A percentile compares a stretch with the other conserved stretches of the same genome.
Evolutionary conservation across 2,888 invertebrate genomes (phyloP).

Genomic region (Pardosa pseudoannulata): DNA sequence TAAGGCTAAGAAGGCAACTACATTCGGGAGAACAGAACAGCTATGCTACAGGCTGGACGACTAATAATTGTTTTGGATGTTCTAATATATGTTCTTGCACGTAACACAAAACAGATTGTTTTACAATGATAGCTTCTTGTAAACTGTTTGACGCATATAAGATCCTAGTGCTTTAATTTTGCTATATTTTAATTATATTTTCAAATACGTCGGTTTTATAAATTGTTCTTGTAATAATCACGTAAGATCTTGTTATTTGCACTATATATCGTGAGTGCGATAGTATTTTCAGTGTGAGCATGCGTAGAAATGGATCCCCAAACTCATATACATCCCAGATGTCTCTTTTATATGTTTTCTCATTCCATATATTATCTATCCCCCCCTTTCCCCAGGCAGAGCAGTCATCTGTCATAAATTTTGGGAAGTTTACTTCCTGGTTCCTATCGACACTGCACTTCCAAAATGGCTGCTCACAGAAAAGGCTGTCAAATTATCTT

Average conservation of each 20-base stretch:
- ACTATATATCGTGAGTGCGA: slow-evolving; percentile 44
- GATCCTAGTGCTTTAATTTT: slow-evolving; percentile 69
- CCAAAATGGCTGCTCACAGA: slow-evolving; percentile 43
- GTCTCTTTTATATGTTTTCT: background rate
- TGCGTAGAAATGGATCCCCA: background rate
- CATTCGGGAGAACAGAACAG: too few relatives aligned
- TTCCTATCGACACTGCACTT: slow-evolving; percentile 62
- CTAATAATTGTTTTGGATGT: background rate
- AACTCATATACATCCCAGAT: background rate
- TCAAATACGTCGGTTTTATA: slow-evolving; percentile 58
- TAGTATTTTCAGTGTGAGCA: slow-evolving; percentile 33
- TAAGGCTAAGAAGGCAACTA: too few relatives aligned
- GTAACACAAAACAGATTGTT: slow-evolving; percentile 28
- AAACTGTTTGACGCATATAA: slow-evolving; percentile 47
- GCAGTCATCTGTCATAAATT: slow-evolving; percentile 52
- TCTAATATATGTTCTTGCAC: background rate
- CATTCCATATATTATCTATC: background rate
- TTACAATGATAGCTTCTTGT: slow-evolving; percentile 63
- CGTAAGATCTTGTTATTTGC: slow-evolving; percentile 54
- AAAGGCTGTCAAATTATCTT: too few relatives aligned
- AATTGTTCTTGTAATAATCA: slow-evolving; percentile 62
- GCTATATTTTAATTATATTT: slow-evolving; percentile 69
- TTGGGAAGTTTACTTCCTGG: slow-evolving; percentile 55
- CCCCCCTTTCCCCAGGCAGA: background rate
- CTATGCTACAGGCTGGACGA: background rate